Evolutionary conservation across 1,140 invertebrate genomes (phyloP), one percentile per base, ranked within the genome.

Genomic region (Atopsyche davidsoni): DNA sequence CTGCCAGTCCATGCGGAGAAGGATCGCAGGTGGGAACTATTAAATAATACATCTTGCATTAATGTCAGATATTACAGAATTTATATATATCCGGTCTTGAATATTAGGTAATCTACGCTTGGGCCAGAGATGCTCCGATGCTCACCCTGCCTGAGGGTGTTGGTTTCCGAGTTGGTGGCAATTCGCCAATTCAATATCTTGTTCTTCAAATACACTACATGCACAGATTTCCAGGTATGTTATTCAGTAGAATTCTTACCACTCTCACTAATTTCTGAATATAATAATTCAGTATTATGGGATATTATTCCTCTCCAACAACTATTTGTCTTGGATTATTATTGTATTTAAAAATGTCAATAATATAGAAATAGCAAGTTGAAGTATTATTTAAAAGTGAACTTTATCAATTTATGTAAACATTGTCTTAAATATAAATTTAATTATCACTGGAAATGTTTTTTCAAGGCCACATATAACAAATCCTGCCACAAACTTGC

Each of bases 201-300:
- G 87, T 90, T 1, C 69, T 99, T 2, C 96, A 99, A 75, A 89
- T 99, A 2, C 95, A 98, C 69, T 98, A 98, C 66, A 79, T 87
- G 42, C 75, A 82, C 4, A 75, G 69, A 31, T 93, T 92, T 60
- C 74, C 78, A 67, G 75, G 83, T 85, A 69, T 68, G 22, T 24
- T n/a, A n/a, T n/a, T n/a, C n/a, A n/a, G n/a, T n/a, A n/a, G n/a
- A n/a, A n/a, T n/a, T n/a, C n/a, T n/a, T n/a, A n/a, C n/a, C n/a
- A n/a, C n/a, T n/a, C n/a, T n/a, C n/a, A n/a, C n/a, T n/a, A n/a
- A n/a, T n/a, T n/a, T n/a, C n/a, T n/a, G n/a, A n/a, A n/a, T n/a
- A n/a, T n/a, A n/a, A n/a, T n/a, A n/a, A n/a, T n/a, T n/a, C n/a
- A n/a, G n/a, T n/a, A n/a, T n/a, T n/a, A n/a, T n/a, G n/a, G n/a